These are phyloP conservation scores for Alfaro cultratus DNA, from an alignment of 2,797 vertebrate genomes.

Conservation along the genomic window DNA sequence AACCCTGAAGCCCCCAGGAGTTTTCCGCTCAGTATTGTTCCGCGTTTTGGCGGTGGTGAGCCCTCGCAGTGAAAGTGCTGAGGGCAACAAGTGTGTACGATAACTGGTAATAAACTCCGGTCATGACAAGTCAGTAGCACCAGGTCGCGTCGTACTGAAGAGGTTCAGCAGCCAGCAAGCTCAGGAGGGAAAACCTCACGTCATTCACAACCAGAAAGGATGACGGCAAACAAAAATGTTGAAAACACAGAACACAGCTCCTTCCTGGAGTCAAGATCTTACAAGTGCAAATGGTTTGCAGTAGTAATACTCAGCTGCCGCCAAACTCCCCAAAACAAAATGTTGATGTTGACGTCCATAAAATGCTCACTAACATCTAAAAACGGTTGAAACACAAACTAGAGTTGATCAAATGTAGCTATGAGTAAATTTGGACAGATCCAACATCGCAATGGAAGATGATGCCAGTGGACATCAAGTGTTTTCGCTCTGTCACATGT, in stretches of 20 bases:
- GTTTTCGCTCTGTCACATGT: too few relatives aligned
- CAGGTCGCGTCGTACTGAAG: not conserved
- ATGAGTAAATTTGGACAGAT: not conserved
- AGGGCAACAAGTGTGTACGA: conserved; percentile 10
- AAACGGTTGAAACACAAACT: not conserved
- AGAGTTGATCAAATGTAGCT: not conserved
- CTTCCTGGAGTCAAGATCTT: not conserved
- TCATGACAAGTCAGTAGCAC: conserved; percentile 25
- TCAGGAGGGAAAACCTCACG: accelerated
- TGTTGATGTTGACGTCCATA: not conserved
- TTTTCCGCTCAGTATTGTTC: conserved; percentile 10
- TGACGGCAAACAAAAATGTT: conserved; percentile 14
- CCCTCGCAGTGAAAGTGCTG: conserved; percentile 3
- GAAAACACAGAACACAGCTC: not conserved
- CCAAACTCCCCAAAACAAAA: not conserved
- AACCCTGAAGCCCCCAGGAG: conserved; percentile 16
- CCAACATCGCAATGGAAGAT: not conserved
- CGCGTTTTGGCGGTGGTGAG: conserved; percentile 12
- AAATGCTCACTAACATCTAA: not conserved
- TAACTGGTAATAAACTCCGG: conserved; percentile 16
- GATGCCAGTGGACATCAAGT: too few relatives aligned
- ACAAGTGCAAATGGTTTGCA: not conserved
- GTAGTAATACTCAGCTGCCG: not conserved
- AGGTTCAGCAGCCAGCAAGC: not conserved
- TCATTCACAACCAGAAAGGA: conserved; percentile 1